These are phyloP conservation scores for Thunnus albacares DNA, from an alignment of 2,797 vertebrate genomes.

Conservation along the genomic window DNA sequence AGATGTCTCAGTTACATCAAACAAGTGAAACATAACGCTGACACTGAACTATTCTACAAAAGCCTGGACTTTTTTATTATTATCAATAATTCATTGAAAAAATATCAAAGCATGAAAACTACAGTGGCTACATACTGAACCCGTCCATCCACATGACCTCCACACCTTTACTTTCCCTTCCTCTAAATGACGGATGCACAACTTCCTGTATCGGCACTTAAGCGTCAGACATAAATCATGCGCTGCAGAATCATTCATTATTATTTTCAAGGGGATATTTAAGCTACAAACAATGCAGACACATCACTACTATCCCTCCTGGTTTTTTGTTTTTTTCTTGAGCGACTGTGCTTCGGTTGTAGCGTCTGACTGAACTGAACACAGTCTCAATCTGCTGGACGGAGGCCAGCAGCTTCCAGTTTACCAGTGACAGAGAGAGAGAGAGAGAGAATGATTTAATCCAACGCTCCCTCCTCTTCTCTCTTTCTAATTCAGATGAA, in stretches of 20 bases:
- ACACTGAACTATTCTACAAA: no score
- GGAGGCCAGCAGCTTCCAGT: slow-evolving; percentile 13
- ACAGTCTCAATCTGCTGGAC: not conserved
- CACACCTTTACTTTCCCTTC: not conserved
- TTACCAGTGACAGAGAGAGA: not conserved
- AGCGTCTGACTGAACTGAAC: not conserved
- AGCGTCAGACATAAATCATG: not conserved
- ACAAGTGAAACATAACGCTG: no score
- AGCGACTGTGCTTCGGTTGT: not conserved
- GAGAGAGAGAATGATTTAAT: slow-evolving; percentile 47
- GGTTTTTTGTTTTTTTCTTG: not conserved
- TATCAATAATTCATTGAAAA: no score
- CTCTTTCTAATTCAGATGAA: slow-evolving; percentile 61
- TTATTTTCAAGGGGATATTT: not conserved
- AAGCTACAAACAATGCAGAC: not conserved
- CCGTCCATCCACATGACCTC: no score
- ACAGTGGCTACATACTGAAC: no score
- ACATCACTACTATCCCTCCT: not conserved
- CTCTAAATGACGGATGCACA: not conserved
- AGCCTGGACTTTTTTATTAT: no score
- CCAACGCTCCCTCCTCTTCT: slow-evolving; percentile 41
- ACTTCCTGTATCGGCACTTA: not conserved
- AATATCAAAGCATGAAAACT: no score
- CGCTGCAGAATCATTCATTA: not conserved
- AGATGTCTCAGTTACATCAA: no score